Evolutionary conservation across 2,113 vertebrate species (phyloP).

Genomic region (Hippopotamus amphibius): DNA sequence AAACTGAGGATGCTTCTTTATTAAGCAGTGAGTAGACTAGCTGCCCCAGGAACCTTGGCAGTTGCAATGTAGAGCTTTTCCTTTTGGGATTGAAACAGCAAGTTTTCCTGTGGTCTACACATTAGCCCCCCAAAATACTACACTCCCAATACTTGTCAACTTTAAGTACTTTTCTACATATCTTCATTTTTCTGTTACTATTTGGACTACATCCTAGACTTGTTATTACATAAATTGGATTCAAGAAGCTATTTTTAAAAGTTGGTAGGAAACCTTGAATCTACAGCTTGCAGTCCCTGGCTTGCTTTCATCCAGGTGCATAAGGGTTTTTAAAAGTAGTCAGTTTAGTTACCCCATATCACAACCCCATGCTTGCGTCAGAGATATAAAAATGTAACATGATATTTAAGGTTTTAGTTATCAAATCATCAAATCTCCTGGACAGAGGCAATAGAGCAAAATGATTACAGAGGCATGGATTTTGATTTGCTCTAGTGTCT

Average conservation of each 20-base stretch:
- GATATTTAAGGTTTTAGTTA: background rate
- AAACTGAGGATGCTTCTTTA: background rate
- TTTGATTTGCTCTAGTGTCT: background rate
- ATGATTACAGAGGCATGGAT: background rate
- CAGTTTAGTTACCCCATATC: background rate
- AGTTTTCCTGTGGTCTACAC: background rate
- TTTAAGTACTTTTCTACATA: background rate
- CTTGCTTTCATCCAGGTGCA: background rate
- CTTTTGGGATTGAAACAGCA: background rate
- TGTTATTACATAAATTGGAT: background rate
- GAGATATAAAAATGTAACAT: background rate
- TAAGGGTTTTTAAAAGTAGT: background rate
- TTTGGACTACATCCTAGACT: background rate
- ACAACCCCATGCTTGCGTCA: background rate
- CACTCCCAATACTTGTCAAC: background rate
- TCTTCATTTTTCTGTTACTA: background rate
- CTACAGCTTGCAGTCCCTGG: background rate
- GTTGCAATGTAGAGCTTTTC: background rate
- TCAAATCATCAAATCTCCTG: background rate
- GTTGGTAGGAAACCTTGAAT: background rate
- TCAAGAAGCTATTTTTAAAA: slow-evolving; percentile 25
- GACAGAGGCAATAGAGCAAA: background rate
- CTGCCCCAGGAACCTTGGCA: background rate
- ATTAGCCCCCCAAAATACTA: background rate
- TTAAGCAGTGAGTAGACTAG: background rate